Conservation (phyloP, 1,140 invertebrate genomes). For the Cyphomyrmex costatus region DNA sequence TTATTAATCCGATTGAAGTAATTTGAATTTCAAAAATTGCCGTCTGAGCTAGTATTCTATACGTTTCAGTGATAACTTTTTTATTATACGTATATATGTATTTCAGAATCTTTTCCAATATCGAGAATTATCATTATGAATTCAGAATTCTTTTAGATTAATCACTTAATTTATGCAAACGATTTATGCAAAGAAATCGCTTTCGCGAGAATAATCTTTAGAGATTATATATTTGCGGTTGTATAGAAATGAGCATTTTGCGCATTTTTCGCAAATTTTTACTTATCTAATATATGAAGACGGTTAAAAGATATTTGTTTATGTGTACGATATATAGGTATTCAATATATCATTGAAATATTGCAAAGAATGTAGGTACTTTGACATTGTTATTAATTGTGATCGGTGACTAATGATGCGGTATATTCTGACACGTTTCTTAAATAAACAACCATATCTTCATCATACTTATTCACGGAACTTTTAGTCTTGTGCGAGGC, state of each 20-base stretch:
- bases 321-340: not conserved
- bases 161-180: no score
- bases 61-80: not conserved
- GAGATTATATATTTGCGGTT: not conserved
- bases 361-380: not conserved
- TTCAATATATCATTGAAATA: not conserved
- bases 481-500: not conserved
- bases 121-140: no score
- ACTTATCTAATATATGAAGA: not conserved
- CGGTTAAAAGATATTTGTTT: not conserved
- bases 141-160: no score
- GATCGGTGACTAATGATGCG: not conserved
- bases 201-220: not conserved
- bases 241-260: not conserved
- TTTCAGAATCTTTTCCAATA: not conserved
- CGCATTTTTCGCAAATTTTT: not conserved
- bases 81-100: no score
- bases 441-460: not conserved
- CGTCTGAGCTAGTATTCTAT: not conserved
- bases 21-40: constrained; percentile 3
- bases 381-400: not conserved
- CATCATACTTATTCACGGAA: constrained; percentile 8
- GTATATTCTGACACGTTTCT: not conserved
- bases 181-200: not conserved
- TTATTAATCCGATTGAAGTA: not conserved